Conservation (phyloP, 2,113 vertebrate genomes). For the Neolamprologus brichardi region DNA sequence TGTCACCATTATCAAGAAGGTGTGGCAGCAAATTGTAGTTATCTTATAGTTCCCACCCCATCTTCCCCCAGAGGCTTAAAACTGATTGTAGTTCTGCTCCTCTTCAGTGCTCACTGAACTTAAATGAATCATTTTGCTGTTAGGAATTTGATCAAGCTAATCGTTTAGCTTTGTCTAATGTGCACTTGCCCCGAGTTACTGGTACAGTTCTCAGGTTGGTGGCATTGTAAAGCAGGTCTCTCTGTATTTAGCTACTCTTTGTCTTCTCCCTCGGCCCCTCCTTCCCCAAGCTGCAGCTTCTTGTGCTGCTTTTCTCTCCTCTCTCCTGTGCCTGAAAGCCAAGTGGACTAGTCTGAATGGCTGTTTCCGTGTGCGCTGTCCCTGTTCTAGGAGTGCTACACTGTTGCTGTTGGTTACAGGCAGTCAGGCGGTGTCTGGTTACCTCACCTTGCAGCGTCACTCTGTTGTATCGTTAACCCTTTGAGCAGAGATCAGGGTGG, state of each 20-base stretch:
- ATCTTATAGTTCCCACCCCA: not conserved
- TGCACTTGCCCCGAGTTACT: not conserved
- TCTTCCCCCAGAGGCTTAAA: not conserved
- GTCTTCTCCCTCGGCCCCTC: constrained; percentile 13
- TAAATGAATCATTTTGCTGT: not conserved
- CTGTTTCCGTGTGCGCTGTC: constrained; percentile 37
- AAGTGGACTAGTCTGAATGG: constrained; percentile 36
- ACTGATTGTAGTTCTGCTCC: not conserved
- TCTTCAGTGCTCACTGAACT: not conserved
- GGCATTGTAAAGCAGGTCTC: constrained; percentile 8
- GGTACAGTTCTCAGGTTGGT: not conserved
- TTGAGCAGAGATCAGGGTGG: constrained; percentile 36
- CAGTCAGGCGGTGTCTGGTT: constrained; percentile 67
- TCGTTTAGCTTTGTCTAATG: not conserved
- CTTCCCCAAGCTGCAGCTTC: not conserved
- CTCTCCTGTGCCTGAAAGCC: constrained; percentile 29
- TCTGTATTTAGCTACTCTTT: constrained; percentile 32
- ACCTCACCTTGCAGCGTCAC: constrained; percentile 66
- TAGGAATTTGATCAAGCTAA: constrained; percentile 8
- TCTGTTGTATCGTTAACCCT: constrained; percentile 54
- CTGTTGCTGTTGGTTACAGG: constrained; percentile 61
- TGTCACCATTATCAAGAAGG: not conserved
- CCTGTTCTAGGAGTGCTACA: constrained; percentile 16
- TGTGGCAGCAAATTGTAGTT: not conserved
- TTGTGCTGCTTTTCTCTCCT: not conserved